Conservation (phyloP, 1,140 invertebrate species). For the Monomorium pharaonis region DNA sequence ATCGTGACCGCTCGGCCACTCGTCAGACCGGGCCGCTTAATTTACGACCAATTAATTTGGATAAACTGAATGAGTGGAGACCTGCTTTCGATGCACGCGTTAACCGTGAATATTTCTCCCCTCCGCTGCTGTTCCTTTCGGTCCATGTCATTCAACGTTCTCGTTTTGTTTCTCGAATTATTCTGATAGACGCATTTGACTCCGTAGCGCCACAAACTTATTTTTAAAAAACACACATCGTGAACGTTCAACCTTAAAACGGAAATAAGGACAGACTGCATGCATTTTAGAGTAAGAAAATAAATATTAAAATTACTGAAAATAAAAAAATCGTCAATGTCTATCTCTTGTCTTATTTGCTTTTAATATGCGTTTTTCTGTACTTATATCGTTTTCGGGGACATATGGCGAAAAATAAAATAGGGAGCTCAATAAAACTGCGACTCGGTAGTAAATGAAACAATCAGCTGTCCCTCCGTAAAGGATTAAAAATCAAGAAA, state of each 20-base stretch:
- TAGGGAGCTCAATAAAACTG: too few relatives aligned
- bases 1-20: conserved; percentile 57
- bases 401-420: neutral
- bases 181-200: neutral
- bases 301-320: neutral
- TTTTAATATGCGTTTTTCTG: neutral
- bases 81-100: conserved; percentile 84
- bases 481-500: neutral
- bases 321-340: neutral
- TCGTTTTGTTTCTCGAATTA: neutral
- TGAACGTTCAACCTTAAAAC: neutral
- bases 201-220: neutral
- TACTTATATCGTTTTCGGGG: neutral
- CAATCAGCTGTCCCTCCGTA: neutral
- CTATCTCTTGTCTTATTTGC: neutral
- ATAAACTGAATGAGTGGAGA: conserved; percentile 83
- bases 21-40: conserved; percentile 80
- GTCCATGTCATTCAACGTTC: neutral
- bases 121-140: conserved; percentile 54
- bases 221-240: neutral
- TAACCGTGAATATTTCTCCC: conserved; percentile 79
- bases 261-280: neutral
- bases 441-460: neutral
- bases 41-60: conserved; percentile 86
- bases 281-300: neutral